Percentiles rank a stretch among this genome's conserved stretches.
Evolutionary conservation across 2,797 vertebrate genomes (phyloP).

Genomic region (Pipistrellus kuhlii): DNA sequence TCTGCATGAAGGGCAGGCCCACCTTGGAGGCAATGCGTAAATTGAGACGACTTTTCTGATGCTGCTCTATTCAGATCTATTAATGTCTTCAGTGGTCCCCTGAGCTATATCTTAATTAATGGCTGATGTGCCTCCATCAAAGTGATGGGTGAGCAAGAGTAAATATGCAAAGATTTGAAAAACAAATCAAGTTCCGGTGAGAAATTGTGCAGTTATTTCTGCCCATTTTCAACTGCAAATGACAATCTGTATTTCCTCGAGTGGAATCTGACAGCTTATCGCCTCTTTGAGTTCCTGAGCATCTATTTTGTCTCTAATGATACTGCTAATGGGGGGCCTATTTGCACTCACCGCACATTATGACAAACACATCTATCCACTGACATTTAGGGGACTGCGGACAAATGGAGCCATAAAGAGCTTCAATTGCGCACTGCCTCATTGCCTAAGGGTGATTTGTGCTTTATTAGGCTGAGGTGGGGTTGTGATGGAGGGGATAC

Average conservation of each 20-base stretch:
- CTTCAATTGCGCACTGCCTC: not conserved
- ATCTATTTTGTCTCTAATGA: slow-evolving; percentile 38
- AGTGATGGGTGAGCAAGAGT: slow-evolving; percentile 4
- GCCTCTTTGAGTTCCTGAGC: not conserved
- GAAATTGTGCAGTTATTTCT: not conserved
- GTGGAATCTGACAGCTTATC: not conserved
- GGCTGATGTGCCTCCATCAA: not conserved
- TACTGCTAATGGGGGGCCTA: not conserved
- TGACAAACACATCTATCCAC: slow-evolving; percentile 42
- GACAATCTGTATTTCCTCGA: slow-evolving; percentile 18
- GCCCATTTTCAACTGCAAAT: slow-evolving; percentile 29
- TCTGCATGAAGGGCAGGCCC: not conserved
- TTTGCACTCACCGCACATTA: slow-evolving; percentile 40
- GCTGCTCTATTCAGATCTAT: not conserved
- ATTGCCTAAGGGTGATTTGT: slow-evolving; percentile 44
- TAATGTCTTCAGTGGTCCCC: not conserved
- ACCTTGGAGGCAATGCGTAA: not conserved
- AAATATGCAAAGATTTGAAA: slow-evolving; percentile 50
- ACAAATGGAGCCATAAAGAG: slow-evolving; percentile 42
- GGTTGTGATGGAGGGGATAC: slow-evolving; percentile 29
- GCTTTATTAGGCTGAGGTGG: slow-evolving; percentile 5
- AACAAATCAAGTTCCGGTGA: slow-evolving; percentile 35
- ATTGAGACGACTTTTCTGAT: not conserved
- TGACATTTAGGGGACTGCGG: slow-evolving; percentile 64
- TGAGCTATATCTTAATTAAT: slow-evolving; percentile 23